phyloP scores from a whole-genome alignment of 2,888 invertebrate species.

The Agrotis exclamationis region DNA sequence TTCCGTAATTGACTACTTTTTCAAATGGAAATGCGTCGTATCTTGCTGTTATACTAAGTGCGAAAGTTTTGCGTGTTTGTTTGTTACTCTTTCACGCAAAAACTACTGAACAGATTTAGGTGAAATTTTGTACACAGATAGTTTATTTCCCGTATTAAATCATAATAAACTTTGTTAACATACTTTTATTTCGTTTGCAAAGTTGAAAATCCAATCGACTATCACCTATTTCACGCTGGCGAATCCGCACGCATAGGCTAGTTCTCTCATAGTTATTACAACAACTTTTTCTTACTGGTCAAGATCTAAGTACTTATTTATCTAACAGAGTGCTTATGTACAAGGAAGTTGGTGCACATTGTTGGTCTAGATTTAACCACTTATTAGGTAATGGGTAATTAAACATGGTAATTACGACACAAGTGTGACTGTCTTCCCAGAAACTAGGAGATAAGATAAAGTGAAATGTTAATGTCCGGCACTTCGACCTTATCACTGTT shows the following conservation, averaged over 20 bases:
- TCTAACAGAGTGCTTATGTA: constrained; percentile 3
- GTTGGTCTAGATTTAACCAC: constrained; percentile 24
- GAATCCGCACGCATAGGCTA: too few species aligned
- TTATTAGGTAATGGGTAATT: constrained; percentile 24
- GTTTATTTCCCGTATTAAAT: too few species aligned
- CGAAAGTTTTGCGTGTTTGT: too few species aligned
- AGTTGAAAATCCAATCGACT: too few species aligned
- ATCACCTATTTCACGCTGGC: too few species aligned
- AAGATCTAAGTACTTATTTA: constrained; percentile 26
- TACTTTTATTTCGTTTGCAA: too few species aligned
- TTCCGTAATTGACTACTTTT: not conserved
- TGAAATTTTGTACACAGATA: too few species aligned
- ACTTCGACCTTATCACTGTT: not conserved
- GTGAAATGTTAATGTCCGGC: constrained; percentile 31
- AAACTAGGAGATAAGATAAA: constrained; percentile 47
- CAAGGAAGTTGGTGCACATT: constrained; percentile 13
- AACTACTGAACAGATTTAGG: too few species aligned
- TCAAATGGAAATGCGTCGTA: not conserved
- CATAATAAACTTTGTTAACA: too few species aligned
- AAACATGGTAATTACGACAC: constrained; percentile 4
- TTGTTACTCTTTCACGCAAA: too few species aligned
- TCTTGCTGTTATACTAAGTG: not conserved
- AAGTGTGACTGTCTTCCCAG: constrained; percentile 47
- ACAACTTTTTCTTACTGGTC: not conserved
- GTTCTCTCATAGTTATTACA: not conserved